Evolutionary conservation across 1,140 invertebrate genomes (phyloP), one percentile per base, ranked within the genome.

Genomic region (Nasonia giraulti): DNA sequence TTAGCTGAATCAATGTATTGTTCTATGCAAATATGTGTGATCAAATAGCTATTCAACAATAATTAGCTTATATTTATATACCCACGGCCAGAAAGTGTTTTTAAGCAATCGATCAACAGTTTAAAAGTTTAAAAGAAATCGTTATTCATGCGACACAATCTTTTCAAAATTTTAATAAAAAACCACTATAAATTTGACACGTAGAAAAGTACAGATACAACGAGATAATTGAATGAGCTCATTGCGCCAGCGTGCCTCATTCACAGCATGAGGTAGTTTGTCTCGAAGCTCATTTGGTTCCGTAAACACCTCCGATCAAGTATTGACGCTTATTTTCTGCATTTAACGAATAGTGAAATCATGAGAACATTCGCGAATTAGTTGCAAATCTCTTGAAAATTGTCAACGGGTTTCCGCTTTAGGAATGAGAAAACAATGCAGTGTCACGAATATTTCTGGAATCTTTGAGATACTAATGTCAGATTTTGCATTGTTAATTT

Each of bases 291-390:
- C 76, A 8, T 23, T 33, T 62, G 31, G 33, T 86, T 86, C 76
- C 85, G 85, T 86, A 83, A 86, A 86, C 77, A 86, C 80, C 68
- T 80, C 73, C 74, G 69, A 83, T 83, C 83, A 50, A 69, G 55
- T 14, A 75, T 68, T 68, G 68, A 44, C 33, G 12, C 37, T 27
- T 27, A 55, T 17, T 37, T 20, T 23, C 68, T 80, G 20, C 33
- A n/a, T 69, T 76, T 44, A 0, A 17, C 17, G 40, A 50, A 76
- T 50, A 47, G 10, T 23, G 37, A 50, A 23, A n/a, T 76, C 74
- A 76, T 6, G 20, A n/a, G n/a, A 2, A 47, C n/a, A 7, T 40
- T 37, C 2, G 23, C 10, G n/a, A 76, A 44, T 76, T 23, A n/a
- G 23, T 74, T 74, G 31, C 3, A 14, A 37, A 47, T 1, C n/a